Evolutionary conservation across 1,140 invertebrate species (phyloP), one percentile per base, ranked within the genome.

Genomic region (Leucophenga varia): DNA sequence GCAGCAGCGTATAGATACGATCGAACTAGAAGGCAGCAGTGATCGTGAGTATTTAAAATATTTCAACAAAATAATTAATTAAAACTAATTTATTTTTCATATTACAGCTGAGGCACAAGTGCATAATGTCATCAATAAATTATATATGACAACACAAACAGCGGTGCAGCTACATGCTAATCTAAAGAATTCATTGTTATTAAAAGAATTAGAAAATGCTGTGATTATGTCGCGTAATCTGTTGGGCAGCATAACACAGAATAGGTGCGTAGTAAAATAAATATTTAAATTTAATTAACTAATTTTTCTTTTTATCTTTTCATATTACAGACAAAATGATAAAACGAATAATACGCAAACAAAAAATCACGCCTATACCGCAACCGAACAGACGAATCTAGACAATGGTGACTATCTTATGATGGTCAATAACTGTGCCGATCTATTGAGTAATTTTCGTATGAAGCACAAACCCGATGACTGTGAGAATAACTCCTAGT

Each of bases 191-290:
- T 61, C 72, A 14, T 38, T 72, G 52, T 68, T 78, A 54, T 51
- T 80, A n/a, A 77, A 79, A 53, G 77, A 77, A 51, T 57, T 80
- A 39, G 77, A 79, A 59, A 74, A 77, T 55, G 79, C 79, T 34
- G 71, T 79, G 40, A 74, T 77, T 20, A 73, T 75, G 63, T 80
- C 78, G 13, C 76, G 77, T 42, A 78, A 76, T 40, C 73, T 80
- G 57, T 60, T 80, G 3, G 71, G 63, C 52, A 75, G 68, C 50
- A 72, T 75, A 22, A 59, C 72, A 35, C 61, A 63, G 48, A 69
- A 71, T 55, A 55, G 71, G 72, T 74, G 54, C 12, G 25, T 30
- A 7, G 25, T 30, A 30, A 30, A 30, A 7, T 6, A 30, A 30
- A 6, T 30, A 12, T n/a, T n/a, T n/a, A 31, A 28, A 30, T n/a